Evolutionary conservation across 1,140 invertebrate species (phyloP).

Genomic region (Nasonia giraulti): DNA sequence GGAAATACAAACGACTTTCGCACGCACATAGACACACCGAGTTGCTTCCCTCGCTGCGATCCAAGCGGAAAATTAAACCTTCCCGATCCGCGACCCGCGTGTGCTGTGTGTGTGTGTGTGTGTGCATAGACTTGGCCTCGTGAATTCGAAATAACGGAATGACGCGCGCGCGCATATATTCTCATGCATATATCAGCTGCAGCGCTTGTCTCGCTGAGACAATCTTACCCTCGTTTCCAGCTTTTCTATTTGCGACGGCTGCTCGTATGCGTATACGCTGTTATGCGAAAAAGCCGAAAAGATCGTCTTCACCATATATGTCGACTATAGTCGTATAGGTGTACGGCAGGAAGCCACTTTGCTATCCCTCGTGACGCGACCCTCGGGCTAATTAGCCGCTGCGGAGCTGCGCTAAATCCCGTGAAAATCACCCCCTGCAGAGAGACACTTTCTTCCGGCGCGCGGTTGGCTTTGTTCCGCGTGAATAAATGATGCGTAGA

Average conservation of each 20-base stretch:
- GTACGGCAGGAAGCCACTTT: too few species aligned
- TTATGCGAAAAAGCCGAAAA: too few species aligned
- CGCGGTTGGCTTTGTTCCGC: neutral
- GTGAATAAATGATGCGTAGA: constrained; percentile 19
- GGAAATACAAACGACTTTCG: neutral
- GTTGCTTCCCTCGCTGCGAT: neutral
- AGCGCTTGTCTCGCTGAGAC: neutral
- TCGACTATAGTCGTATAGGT: too few species aligned
- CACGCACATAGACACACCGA: neutral
- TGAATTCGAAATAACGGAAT: neutral
- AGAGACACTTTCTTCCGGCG: too few species aligned
- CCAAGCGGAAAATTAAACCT: constrained; percentile 9
- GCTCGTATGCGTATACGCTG: too few species aligned
- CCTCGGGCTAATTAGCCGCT: neutral
- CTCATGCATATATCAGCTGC: constrained; percentile 1
- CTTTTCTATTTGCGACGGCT: neutral
- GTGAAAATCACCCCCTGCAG: neutral
- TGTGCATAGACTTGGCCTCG: neutral
- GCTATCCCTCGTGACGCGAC: neutral
- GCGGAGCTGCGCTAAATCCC: neutral
- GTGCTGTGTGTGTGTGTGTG: neutral
- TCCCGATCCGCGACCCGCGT: too few species aligned
- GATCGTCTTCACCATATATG: too few species aligned
- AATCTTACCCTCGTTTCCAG: neutral
- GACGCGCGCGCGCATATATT: neutral